These are phyloP conservation scores for Bombus turneri DNA, from an alignment of 1,140 invertebrate genomes.

Conservation along the genomic window DNA sequence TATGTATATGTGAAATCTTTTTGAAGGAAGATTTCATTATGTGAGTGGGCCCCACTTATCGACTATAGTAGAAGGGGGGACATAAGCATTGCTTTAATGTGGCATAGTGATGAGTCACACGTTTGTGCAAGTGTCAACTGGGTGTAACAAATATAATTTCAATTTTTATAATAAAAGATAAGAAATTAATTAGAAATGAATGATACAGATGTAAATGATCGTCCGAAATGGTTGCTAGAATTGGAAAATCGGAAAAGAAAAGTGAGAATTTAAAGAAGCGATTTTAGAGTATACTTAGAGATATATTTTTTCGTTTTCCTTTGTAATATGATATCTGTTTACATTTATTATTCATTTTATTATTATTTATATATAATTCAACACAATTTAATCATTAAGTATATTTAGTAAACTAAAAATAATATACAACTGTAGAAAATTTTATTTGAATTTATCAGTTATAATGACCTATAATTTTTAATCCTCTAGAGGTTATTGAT, in stretches of 20 bases:
- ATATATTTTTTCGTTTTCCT: background rate
- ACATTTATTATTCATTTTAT: background rate
- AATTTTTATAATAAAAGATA: background rate
- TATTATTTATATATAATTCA: background rate
- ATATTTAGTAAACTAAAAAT: background rate
- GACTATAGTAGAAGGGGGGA: constrained; percentile 14
- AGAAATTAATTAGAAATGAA: constrained; percentile 42
- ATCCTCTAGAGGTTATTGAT: background rate
- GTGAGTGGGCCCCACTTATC: background rate
- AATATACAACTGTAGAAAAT: background rate
- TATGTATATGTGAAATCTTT: constrained; percentile 1
- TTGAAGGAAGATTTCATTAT: constrained; percentile 6
- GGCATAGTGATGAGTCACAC: constrained; percentile 50
- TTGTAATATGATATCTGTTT: background rate
- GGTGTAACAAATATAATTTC: background rate
- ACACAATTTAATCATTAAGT: background rate
- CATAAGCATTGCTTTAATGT: constrained; percentile 1
- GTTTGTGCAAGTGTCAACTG: constrained; percentile 7
- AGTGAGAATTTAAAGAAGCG: constrained; percentile 59
- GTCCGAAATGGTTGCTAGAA: constrained; percentile 79
- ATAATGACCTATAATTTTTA: background rate
- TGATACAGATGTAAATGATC: constrained; percentile 72
- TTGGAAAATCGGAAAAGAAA: constrained; percentile 81
- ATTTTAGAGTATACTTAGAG: background rate
- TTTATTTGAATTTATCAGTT: background rate